These are phyloP conservation scores for Tolypeutes matacus DNA, from an alignment of 2,797 vertebrate species.

Conservation along the genomic window DNA sequence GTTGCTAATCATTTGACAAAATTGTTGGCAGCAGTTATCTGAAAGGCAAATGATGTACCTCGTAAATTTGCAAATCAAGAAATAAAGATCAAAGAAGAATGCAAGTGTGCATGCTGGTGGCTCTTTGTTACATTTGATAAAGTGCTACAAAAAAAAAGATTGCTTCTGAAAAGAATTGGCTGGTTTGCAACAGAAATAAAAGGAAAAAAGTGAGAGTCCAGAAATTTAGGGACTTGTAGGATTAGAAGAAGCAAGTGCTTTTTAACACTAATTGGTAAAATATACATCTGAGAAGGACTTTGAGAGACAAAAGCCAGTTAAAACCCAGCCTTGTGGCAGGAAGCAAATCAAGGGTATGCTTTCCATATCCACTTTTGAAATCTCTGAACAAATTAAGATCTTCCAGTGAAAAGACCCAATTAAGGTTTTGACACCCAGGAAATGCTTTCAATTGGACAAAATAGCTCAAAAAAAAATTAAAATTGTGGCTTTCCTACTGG, in stretches of 20 bases:
- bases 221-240: not conserved
- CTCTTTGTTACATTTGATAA: not conserved
- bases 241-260: constrained; percentile 51
- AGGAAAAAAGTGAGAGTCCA: not conserved
- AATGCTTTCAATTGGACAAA: constrained; percentile 59
- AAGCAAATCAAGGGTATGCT: constrained; percentile 58
- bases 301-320: constrained; percentile 65
- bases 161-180: constrained; percentile 5
- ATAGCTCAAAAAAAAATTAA: constrained; percentile 63
- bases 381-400: constrained; percentile 65
- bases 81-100: not conserved
- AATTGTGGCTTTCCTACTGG: not conserved
- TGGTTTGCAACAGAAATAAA: constrained; percentile 34
- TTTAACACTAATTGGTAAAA: constrained; percentile 70
- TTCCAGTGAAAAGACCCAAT: constrained; percentile 59
- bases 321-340: constrained; percentile 52
- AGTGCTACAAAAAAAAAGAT: constrained; percentile 15
- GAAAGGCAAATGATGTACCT: not conserved
- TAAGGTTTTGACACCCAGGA: constrained; percentile 49
- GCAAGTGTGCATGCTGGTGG: not conserved
- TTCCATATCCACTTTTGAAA: constrained; percentile 42
- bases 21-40: constrained; percentile 1
- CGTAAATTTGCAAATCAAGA: constrained; percentile 29
- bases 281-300: constrained; percentile 52
- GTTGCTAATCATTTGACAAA: not conserved